Conservation (phyloP, 2,888 invertebrate genomes). For the Pasiphila rectangulata region DNA sequence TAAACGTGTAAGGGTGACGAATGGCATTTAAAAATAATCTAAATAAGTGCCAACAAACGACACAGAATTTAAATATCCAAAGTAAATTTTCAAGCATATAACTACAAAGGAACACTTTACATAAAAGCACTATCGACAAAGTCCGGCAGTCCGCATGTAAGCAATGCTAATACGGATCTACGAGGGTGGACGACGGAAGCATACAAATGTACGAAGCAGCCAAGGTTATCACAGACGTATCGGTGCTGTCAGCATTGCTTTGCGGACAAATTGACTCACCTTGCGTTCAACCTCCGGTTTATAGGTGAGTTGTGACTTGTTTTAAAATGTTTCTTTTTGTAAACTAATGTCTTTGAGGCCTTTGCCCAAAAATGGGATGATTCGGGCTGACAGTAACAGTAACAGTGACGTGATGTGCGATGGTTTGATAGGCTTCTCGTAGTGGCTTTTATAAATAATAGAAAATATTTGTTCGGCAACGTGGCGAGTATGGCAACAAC, state of each 20-base stretch:
- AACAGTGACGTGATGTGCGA: too few relatives aligned
- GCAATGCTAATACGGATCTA: neutral
- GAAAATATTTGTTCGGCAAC: too few relatives aligned
- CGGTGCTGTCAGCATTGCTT: neutral
- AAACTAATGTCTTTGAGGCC: too few relatives aligned
- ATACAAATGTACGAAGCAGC: constrained; percentile 13
- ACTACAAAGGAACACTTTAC: neutral
- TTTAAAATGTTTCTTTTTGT: too few relatives aligned
- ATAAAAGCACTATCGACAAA: constrained; percentile 16
- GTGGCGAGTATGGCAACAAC: too few relatives aligned
- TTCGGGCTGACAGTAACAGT: too few relatives aligned
- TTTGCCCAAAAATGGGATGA: too few relatives aligned
- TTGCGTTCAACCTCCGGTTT: neutral
- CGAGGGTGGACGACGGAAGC: constrained; percentile 2
- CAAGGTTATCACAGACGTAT: neutral
- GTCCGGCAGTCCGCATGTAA: constrained; percentile 2
- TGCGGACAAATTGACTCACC: neutral
- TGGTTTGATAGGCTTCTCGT: too few relatives aligned
- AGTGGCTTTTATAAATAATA: too few relatives aligned
- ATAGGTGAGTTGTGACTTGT: too few relatives aligned
- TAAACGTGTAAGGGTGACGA: too few relatives aligned
- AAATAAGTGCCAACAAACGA: neutral
- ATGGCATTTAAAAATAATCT: neutral
- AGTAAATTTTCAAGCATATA: neutral
- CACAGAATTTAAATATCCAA: neutral